Evolutionary conservation across 35 echinoderm and acorn worm genomes (phyloP).

Genomic region (Ptychodera flava): DNA sequence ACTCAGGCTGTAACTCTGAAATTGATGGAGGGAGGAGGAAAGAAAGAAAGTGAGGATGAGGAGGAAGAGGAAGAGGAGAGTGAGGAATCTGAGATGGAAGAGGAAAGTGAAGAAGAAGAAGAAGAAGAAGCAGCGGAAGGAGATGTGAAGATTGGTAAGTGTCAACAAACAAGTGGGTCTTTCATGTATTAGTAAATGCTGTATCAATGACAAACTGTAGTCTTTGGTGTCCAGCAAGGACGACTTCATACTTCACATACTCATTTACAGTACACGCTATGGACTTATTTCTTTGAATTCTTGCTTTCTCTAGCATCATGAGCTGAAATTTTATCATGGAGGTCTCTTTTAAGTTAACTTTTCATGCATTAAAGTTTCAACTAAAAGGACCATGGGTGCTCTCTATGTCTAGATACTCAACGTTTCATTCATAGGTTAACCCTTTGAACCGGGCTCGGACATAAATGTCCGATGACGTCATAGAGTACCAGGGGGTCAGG

Average conservation of each 20-base stretch:
- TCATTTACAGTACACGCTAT: background rate
- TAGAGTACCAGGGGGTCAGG: too few relatives aligned
- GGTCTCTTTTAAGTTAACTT: too few relatives aligned
- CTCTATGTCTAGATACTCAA: too few relatives aligned
- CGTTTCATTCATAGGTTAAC: too few relatives aligned
- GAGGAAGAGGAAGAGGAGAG: conserved; percentile 42
- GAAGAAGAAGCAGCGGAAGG: background rate
- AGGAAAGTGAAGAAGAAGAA: conserved; percentile 36
- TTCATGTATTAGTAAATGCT: background rate
- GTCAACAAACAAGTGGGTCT: background rate
- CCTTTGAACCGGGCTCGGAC: too few relatives aligned
- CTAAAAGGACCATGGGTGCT: too few relatives aligned
- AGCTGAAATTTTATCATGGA: too few relatives aligned
- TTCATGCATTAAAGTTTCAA: too few relatives aligned
- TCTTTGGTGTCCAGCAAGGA: background rate
- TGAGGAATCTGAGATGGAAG: conserved; percentile 31
- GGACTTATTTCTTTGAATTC: too few relatives aligned
- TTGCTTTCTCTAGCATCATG: too few relatives aligned
- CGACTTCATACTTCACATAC: background rate
- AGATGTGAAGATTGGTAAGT: background rate
- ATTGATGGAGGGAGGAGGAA: conserved; percentile 27
- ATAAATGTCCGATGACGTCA: too few relatives aligned
- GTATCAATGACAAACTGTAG: background rate
- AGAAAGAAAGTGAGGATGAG: conserved; percentile 14
- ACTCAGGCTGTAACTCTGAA: conserved; percentile 32